A percentile compares a stretch with the other conserved stretches of the same genome.
These are phyloP conservation scores for Syndactyla subalaris DNA, from an alignment of 2,797 vertebrate genomes.

Conservation along the genomic window DNA sequence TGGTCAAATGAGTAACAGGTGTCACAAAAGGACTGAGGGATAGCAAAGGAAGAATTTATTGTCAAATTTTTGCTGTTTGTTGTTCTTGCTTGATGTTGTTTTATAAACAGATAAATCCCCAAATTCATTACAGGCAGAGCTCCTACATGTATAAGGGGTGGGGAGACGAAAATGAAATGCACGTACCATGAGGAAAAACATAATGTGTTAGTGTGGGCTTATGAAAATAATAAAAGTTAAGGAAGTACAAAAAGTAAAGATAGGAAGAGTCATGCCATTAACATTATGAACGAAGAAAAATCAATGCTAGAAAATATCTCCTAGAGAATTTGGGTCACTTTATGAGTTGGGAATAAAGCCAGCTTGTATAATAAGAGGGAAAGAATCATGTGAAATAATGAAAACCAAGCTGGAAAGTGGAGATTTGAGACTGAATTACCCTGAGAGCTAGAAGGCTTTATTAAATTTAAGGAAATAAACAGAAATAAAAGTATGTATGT, in stretches of 20 bases:
- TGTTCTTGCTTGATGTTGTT: not conserved
- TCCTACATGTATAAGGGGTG: not conserved
- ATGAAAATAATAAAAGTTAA: conserved; percentile 22
- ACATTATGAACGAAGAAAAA: conserved; percentile 35
- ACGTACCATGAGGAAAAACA: not conserved
- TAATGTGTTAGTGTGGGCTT: not conserved
- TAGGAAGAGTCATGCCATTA: not conserved
- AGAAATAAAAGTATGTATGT: not conserved
- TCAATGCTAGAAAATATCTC: conserved; percentile 39
- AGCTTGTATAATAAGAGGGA: conserved; percentile 1
- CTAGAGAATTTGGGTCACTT: not conserved
- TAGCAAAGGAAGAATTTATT: not conserved
- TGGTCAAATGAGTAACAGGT: not conserved
- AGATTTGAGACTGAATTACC: conserved; percentile 28
- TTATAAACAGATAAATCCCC: not conserved
- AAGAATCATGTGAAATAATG: conserved; percentile 39
- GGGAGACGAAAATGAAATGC: not conserved
- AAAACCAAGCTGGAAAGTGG: not conserved
- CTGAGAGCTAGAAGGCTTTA: not conserved
- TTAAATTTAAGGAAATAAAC: conserved; percentile 48
- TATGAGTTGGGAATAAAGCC: conserved; percentile 56
- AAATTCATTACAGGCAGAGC: not conserved
- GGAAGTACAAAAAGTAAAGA: not conserved
- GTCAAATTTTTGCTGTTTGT: not conserved
- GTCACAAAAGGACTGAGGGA: not conserved